A percentile compares a stretch with the other conserved stretches of the same genome.
These are phyloP conservation scores for Pongo abelii DNA, from an alignment of 2,113 vertebrate species.

Conservation along the genomic window DNA sequence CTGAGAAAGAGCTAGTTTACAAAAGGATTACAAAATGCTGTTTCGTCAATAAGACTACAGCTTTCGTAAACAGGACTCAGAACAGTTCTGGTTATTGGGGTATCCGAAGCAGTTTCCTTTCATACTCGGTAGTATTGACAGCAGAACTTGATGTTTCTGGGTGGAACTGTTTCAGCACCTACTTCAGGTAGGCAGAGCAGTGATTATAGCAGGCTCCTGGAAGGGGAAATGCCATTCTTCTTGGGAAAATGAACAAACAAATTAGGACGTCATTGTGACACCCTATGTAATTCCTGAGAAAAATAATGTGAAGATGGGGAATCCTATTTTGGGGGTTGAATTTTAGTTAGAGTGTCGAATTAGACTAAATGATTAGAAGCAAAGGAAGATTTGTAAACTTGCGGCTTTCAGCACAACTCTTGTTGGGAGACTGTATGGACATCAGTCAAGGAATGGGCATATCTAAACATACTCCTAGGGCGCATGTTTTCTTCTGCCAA, in stretches of 20 bases:
- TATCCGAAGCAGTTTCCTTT: not conserved
- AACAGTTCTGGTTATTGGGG: not conserved
- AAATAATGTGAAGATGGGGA: not conserved
- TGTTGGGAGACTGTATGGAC: not conserved
- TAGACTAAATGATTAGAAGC: not conserved
- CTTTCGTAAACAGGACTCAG: not conserved
- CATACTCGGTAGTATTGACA: not conserved
- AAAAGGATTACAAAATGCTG: too few relatives aligned
- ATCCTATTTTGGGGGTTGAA: not conserved
- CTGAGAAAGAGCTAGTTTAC: not conserved
- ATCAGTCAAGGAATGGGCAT: not conserved
- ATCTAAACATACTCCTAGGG: not conserved
- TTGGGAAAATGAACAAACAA: not conserved
- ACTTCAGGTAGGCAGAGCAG: too few relatives aligned
- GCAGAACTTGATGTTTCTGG: fast-evolving
- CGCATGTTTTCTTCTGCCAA: not conserved
- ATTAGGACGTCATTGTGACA: fast-evolving
- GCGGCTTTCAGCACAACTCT: not conserved
- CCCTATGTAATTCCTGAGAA: not conserved
- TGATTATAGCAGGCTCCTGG: not conserved
- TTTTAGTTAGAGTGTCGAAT: not conserved
- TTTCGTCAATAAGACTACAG: not conserved
- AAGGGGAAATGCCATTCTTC: not conserved
- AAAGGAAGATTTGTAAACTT: not conserved
- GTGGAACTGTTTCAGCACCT: not conserved